Evolutionary conservation across 2,888 invertebrate species (phyloP).

Genomic region (Mesoligia furuncula): DNA sequence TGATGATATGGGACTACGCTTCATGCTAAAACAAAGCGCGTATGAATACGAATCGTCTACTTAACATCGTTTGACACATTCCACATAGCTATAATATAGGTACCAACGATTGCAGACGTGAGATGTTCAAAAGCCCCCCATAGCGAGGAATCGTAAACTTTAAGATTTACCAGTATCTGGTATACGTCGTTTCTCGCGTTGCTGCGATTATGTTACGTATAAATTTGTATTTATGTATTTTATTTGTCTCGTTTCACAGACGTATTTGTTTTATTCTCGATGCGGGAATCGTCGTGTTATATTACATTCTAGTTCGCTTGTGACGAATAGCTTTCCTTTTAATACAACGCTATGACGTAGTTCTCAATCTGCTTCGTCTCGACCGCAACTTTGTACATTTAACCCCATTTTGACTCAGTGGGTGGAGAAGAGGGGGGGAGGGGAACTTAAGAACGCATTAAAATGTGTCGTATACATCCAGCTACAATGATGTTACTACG

Average conservation of each 20-base stretch:
- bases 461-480: conserved; percentile 20
- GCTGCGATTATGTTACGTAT: conserved; percentile 53
- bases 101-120: conserved; percentile 52
- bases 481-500: conserved; percentile 11
- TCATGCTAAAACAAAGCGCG: conserved; percentile 74
- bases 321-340: conserved; percentile 44
- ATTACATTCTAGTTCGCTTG: conserved; percentile 43
- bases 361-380: conserved; percentile 53
- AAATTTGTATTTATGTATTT: conserved; percentile 61
- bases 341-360: conserved; percentile 53
- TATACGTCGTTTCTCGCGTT: conserved; percentile 23
- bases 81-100: conserved; percentile 52
- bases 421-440: conserved; percentile 1
- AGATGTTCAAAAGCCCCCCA: conserved; percentile 40
- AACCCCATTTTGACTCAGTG: conserved; percentile 55
- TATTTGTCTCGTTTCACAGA: conserved; percentile 38
- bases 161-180: conserved; percentile 51
- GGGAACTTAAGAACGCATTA: conserved; percentile 46
- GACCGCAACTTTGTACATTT: conserved; percentile 57
- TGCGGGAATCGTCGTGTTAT: conserved; percentile 35
- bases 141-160: conserved; percentile 48
- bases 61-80: conserved; percentile 67
- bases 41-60: conserved; percentile 78
- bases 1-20: conserved; percentile 69
- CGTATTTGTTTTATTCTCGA: conserved; percentile 41